A percentile compares a stretch with the other conserved stretches of the same genome.
Conservation (phyloP, 2,888 invertebrate genomes). For the Palloptera scutellata region DNA sequence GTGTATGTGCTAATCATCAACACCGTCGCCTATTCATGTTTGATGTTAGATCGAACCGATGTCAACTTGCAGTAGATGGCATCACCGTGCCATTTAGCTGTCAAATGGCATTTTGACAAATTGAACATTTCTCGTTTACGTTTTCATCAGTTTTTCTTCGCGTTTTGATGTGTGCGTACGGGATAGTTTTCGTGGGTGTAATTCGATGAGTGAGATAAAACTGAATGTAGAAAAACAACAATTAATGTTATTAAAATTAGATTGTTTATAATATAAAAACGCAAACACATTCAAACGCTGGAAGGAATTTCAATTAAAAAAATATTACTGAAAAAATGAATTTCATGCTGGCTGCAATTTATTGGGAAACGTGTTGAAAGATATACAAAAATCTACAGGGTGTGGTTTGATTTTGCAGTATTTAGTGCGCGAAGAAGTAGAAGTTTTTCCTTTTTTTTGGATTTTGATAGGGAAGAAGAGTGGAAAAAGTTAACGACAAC, state of each 20-base stretch:
- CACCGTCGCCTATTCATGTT: too few relatives aligned
- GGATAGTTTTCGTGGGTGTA: slow-evolving; percentile 26
- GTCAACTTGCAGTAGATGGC: too few relatives aligned
- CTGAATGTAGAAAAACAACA: neutral
- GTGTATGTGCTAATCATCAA: too few relatives aligned
- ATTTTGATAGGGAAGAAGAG: slow-evolving; percentile 1
- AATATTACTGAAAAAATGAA: too few relatives aligned
- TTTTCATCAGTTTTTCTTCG: slow-evolving; percentile 10
- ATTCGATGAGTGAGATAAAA: neutral
- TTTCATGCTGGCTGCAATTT: slow-evolving; percentile 10
- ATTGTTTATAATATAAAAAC: slow-evolving; percentile 13
- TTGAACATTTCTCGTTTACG: slow-evolving; percentile 13
- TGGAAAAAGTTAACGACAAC: neutral
- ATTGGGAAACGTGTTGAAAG: slow-evolving; percentile 10
- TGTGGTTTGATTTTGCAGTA: slow-evolving; percentile 29
- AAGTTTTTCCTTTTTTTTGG: slow-evolving; percentile 15
- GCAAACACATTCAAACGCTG: neutral
- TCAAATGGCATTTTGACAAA: neutral
- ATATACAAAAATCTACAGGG: slow-evolving; percentile 33
- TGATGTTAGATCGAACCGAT: too few relatives aligned
- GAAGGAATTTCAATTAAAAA: neutral
- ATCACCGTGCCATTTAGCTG: too few relatives aligned
- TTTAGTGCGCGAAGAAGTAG: neutral
- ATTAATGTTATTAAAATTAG: neutral
- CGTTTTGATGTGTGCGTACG: neutral